A percentile compares a stretch with the other conserved stretches of the same genome.
Conservation (phyloP, 2,113 vertebrate species). For the Struthidea cinerea region DNA sequence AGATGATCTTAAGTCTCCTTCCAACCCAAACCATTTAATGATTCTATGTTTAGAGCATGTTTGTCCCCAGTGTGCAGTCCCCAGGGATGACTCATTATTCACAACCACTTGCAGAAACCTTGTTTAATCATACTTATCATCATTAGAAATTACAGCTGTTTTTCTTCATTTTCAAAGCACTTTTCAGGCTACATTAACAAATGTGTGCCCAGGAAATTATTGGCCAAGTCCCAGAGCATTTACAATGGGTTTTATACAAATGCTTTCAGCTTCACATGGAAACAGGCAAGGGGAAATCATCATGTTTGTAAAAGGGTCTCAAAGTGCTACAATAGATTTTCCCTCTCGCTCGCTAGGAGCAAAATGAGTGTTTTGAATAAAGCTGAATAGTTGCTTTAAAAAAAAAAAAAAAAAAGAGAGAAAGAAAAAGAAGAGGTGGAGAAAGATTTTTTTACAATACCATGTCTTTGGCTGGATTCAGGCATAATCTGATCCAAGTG, state of each 20-base stretch:
- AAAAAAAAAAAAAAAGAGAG: too few relatives aligned
- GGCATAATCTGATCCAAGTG: background rate
- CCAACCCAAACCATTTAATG: background rate
- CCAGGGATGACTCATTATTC: background rate
- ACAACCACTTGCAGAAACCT: background rate
- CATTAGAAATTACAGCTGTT: background rate
- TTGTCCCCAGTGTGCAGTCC: background rate
- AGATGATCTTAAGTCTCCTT: background rate
- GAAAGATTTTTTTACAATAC: background rate
- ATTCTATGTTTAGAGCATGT: background rate
- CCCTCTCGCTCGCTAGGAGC: background rate
- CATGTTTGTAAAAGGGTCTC: background rate
- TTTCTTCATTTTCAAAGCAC: background rate
- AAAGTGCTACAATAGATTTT: background rate
- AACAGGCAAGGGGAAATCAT: background rate
- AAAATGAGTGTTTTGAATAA: constrained; percentile 15
- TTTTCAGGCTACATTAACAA: background rate
- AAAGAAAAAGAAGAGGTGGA: background rate
- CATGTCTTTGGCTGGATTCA: background rate
- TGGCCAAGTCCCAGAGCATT: background rate
- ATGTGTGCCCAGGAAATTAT: background rate
- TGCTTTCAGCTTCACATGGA: background rate
- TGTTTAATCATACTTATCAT: background rate
- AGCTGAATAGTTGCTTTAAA: background rate
- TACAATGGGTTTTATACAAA: background rate